A percentile compares a stretch with the other conserved stretches of the same genome.
phyloP scores from a whole-genome alignment of 2,888 invertebrate genomes.

The Drosophila demipolita region DNA sequence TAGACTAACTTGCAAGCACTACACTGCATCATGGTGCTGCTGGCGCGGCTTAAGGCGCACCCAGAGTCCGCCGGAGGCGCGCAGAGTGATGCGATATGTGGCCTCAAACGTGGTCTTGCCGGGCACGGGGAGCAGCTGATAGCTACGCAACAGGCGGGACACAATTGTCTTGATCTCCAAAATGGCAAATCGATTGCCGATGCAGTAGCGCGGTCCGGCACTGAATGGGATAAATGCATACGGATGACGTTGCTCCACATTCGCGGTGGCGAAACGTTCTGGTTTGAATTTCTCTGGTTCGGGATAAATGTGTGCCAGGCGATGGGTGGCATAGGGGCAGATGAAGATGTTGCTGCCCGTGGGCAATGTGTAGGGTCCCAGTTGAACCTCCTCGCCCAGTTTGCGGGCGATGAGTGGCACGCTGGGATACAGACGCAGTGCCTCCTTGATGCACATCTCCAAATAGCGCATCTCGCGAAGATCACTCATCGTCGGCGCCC shows the following conservation, averaged over 20 bases:
- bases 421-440: slow-evolving; percentile 86
- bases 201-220: slow-evolving; percentile 87
- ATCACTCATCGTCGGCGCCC: slow-evolving; percentile 86
- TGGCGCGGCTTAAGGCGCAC: slow-evolving; percentile 84
- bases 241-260: slow-evolving; percentile 86
- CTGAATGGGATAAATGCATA: slow-evolving; percentile 88
- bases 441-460: slow-evolving; percentile 90
- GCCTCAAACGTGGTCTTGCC: slow-evolving; percentile 86
- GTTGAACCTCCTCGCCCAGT: slow-evolving; percentile 83
- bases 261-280: slow-evolving; percentile 86
- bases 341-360: slow-evolving; percentile 86
- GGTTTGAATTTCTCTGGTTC: slow-evolving; percentile 87
- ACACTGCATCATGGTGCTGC: slow-evolving; percentile 18
- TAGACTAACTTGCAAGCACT: slow-evolving; percentile 28
- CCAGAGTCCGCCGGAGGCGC: slow-evolving; percentile 87
- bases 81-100: slow-evolving; percentile 86
- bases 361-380: slow-evolving; percentile 86
- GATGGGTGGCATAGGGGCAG: slow-evolving; percentile 87
- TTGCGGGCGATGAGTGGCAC: slow-evolving; percentile 84
- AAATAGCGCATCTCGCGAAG: slow-evolving; percentile 88
- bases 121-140: slow-evolving; percentile 85
- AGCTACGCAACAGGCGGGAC: slow-evolving; percentile 86
- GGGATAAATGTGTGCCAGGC: slow-evolving; percentile 86
- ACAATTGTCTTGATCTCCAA: slow-evolving; percentile 88
- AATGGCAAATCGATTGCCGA: slow-evolving; percentile 87